Evolutionary conservation across 2,797 vertebrate species (phyloP).

Genomic region (Hephaestus fuliginosus): DNA sequence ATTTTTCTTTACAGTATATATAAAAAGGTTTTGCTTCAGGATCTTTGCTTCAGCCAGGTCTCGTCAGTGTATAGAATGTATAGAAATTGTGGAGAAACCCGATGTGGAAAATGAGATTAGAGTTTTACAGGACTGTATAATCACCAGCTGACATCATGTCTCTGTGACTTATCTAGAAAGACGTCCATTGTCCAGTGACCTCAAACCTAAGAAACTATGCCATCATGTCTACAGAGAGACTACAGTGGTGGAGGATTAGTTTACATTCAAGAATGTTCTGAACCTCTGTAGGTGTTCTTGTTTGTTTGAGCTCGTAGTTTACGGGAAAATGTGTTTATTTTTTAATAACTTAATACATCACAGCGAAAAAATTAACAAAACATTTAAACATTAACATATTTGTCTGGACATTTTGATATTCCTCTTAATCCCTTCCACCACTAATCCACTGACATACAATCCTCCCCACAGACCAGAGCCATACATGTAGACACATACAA

Average conservation of each 20-base stretch:
- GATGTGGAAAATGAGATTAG: conserved; percentile 55
- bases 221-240: conserved; percentile 32
- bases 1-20: not conserved
- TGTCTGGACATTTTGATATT: conserved; percentile 63
- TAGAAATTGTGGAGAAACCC: conserved; percentile 28
- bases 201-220: conserved; percentile 44
- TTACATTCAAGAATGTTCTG: not conserved
- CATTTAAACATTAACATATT: conserved; percentile 30
- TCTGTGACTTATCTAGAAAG: conserved; percentile 46
- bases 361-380: conserved; percentile 15
- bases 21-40: not conserved
- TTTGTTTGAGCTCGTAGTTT: not conserved
- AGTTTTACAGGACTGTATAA: conserved; percentile 59
- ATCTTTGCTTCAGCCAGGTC: not conserved
- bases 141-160: conserved; percentile 51
- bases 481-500: conserved; percentile 28
- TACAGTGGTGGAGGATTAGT: not conserved
- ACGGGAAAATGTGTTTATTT: not conserved
- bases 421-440: conserved; percentile 48
- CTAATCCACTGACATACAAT: conserved; percentile 62
- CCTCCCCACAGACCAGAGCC: conserved; percentile 23
- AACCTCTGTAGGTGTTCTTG: not conserved
- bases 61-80: conserved; percentile 11
- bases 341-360: not conserved
- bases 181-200: conserved; percentile 49